These are phyloP conservation scores for Scortum barcoo DNA, from an alignment of 2,113 vertebrate species.

Conservation along the genomic window DNA sequence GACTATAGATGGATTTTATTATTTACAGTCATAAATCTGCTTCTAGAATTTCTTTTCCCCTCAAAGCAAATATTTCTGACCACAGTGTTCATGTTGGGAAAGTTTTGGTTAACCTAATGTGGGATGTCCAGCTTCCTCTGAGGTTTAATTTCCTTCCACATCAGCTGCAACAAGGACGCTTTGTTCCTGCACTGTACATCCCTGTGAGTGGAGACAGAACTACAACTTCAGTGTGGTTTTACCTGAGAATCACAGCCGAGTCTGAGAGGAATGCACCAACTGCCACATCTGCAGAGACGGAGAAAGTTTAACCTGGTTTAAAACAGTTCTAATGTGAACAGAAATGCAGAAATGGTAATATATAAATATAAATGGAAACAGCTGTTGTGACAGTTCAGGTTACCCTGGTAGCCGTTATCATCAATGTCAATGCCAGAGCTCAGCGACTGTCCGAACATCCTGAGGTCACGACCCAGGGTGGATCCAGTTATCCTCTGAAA, in stretches of 20 bases:
- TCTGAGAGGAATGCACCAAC: constrained; percentile 95
- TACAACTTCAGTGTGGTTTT: constrained; percentile 32
- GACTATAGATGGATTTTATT: background rate
- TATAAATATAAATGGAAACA: background rate
- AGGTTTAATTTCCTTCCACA: background rate
- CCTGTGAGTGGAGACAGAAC: background rate
- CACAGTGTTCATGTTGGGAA: background rate
- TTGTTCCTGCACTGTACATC: background rate
- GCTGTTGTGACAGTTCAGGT: background rate
- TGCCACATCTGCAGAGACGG: constrained; percentile 89
- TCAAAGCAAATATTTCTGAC: background rate
- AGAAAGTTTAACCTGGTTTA: background rate
- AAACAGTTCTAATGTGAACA: background rate
- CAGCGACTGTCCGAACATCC: constrained; percentile 80
- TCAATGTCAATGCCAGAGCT: constrained; percentile 78
- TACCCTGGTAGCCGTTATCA: constrained; percentile 77
- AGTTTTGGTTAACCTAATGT: background rate
- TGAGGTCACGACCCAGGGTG: constrained; percentile 66
- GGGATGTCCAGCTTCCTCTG: background rate
- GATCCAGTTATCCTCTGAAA: constrained; percentile 75
- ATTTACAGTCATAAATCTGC: background rate
- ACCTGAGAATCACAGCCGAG: constrained; percentile 93
- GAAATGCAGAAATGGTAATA: background rate
- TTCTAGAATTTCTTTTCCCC: background rate
- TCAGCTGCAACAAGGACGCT: background rate